These are phyloP conservation scores for Crambe crambe DNA, from an alignment of 37 sponge, comb jelly and placozoan species.

Conservation along the genomic window DNA sequence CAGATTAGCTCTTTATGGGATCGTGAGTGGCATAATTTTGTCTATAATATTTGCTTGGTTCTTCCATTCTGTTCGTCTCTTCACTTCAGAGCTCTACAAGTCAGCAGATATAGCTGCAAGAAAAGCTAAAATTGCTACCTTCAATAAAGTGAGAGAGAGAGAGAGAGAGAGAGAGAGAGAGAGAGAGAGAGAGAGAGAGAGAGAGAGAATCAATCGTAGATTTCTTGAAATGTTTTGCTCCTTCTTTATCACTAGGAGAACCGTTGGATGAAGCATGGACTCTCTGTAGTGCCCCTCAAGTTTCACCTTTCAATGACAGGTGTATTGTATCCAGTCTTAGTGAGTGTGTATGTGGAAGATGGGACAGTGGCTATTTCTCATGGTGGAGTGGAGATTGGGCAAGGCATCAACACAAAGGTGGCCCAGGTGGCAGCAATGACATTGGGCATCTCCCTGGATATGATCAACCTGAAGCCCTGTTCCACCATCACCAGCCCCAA, in stretches of 20 bases:
- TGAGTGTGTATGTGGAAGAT: conserved; percentile 73
- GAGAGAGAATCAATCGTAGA: too few species aligned
- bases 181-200: too few species aligned
- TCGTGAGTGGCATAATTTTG: conserved; percentile 31
- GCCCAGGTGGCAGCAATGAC: conserved; percentile 76
- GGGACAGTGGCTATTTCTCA: conserved; percentile 75
- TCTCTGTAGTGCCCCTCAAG: conserved; percentile 55
- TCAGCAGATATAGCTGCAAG: conserved; percentile 65
- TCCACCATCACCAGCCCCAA: conserved; percentile 67
- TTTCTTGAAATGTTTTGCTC: too few species aligned
- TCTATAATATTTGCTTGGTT: neutral
- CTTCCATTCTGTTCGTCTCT: neutral
- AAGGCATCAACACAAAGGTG: conserved; percentile 82
- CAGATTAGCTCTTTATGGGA: conserved; percentile 67
- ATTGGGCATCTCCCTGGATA: conserved; percentile 67
- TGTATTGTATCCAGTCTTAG: conserved; percentile 36
- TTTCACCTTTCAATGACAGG: conserved; percentile 39
- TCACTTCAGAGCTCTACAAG: conserved; percentile 33
- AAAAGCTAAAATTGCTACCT: conserved; percentile 36
- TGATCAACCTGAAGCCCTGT: conserved; percentile 55
- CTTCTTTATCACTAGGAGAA: too few species aligned
- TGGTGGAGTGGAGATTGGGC: conserved; percentile 83
- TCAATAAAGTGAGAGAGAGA: conserved; percentile 54
- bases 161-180: too few species aligned
- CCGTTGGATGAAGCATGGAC: conserved; percentile 73